Conservation (phyloP, 53 echinoderm and acorn worm species). For the Apostichopus leukothele region DNA sequence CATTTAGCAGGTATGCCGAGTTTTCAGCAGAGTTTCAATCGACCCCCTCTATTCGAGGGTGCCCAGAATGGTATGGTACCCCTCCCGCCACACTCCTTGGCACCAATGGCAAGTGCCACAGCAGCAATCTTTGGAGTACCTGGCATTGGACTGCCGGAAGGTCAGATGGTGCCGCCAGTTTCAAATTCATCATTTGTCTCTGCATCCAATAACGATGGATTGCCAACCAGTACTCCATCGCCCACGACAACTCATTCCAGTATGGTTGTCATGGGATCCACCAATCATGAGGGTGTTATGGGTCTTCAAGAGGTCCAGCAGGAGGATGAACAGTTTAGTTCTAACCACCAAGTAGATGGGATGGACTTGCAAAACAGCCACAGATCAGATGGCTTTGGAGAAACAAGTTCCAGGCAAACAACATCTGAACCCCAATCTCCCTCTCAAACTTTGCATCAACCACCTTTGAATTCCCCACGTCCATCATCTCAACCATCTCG, state of each 20-base stretch:
- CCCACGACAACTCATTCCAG: slow-evolving; percentile 10
- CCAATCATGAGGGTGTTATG: slow-evolving; percentile 23
- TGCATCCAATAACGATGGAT: background rate
- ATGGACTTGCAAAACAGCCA: background rate
- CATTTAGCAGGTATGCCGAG: slow-evolving; percentile 34
- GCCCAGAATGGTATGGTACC: slow-evolving; percentile 44
- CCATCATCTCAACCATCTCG: slow-evolving; percentile 25
- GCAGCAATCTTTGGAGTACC: slow-evolving; percentile 33
- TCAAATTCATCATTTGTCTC: slow-evolving; percentile 23
- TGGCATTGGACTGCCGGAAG: slow-evolving; percentile 32
- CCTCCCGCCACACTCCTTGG: slow-evolving; percentile 19
- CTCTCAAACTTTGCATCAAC: background rate
- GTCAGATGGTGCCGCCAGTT: slow-evolving; percentile 12
- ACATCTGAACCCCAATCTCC: slow-evolving; percentile 14
- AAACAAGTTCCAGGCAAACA: background rate
- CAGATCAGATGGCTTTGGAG: background rate
- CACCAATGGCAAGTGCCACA: slow-evolving; percentile 30
- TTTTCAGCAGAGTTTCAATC: slow-evolving; percentile 42
- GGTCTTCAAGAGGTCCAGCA: background rate
- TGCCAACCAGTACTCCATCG: slow-evolving; percentile 16
- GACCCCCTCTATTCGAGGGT: slow-evolving; percentile 31
- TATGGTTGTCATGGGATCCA: background rate
- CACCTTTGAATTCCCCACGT: background rate
- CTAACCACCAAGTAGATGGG: background rate
- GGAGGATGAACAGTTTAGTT: background rate